Conservation (phyloP, 2,113 vertebrate genomes). For the Prietella phreatophila region DNA sequence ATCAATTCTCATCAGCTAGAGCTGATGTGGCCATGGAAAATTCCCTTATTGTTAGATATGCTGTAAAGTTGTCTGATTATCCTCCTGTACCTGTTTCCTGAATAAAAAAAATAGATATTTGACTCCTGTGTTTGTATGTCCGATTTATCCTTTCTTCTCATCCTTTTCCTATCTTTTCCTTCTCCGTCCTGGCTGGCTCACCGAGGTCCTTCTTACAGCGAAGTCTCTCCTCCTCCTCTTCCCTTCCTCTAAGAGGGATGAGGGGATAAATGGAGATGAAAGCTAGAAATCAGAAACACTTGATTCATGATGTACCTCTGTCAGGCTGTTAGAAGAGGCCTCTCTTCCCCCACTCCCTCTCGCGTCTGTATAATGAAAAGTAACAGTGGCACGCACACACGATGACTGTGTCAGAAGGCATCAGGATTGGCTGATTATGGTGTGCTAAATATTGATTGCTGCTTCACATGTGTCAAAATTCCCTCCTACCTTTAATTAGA, state of each 20-base stretch:
- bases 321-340: constrained; percentile 77
- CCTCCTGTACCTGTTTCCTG: not conserved
- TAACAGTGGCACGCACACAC: constrained; percentile 76
- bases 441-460: constrained; percentile 99
- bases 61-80: not conserved
- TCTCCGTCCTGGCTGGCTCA: not conserved
- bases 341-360: constrained; percentile 58
- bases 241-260: constrained; percentile 64
- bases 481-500: constrained; percentile 98
- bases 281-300: constrained; percentile 71
- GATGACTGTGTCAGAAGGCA: constrained; percentile 88
- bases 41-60: not conserved
- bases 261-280: constrained; percentile 94
- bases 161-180: not conserved
- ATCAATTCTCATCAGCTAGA: not conserved
- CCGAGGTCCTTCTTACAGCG: not conserved
- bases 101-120: not conserved
- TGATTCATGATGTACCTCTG: constrained; percentile 88
- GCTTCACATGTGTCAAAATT: constrained; percentile 99
- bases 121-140: no score
- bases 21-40: not conserved
- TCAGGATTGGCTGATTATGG: constrained; percentile 97
- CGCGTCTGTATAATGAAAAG: constrained; percentile 80
- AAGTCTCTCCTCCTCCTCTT: constrained; percentile 56
- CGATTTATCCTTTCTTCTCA: not conserved